phyloP scores from a whole-genome alignment of 30 jellyfish, hydroid and myxozoan genomes.

The Catostylus mosaicus region DNA sequence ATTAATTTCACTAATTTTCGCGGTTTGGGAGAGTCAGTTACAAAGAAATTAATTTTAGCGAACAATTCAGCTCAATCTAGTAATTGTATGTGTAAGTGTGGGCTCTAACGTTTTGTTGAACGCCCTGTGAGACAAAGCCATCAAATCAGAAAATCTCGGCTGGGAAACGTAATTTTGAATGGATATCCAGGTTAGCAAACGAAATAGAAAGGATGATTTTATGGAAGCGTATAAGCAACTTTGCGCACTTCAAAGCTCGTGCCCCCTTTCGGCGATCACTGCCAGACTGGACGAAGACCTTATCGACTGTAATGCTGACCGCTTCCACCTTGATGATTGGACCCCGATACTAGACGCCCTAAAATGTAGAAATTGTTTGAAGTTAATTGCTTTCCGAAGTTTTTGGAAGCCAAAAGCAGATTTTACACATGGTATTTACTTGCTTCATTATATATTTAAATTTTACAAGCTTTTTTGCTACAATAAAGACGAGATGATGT shows the following conservation, averaged over 20 bases:
- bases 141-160: too few relatives aligned
- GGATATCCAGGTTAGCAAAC: too few relatives aligned
- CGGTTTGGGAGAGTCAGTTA: too few relatives aligned
- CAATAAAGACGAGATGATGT: background rate
- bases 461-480: background rate
- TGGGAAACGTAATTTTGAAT: too few relatives aligned
- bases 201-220: conserved; percentile 33
- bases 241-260: conserved; percentile 63
- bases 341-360: conserved; percentile 72
- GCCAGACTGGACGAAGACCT: conserved; percentile 73
- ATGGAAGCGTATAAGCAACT: conserved; percentile 54
- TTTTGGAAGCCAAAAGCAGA: conserved; percentile 66
- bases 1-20: too few relatives aligned
- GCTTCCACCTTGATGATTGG: conserved; percentile 84
- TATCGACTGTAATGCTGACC: conserved; percentile 86
- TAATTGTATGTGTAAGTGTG: too few relatives aligned
- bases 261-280: conserved; percentile 70
- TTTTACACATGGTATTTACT: conserved; percentile 30
- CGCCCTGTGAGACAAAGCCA: too few relatives aligned
- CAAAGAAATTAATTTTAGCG: too few relatives aligned
- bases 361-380: conserved; percentile 52
- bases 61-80: too few relatives aligned
- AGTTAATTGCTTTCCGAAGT: conserved; percentile 74
- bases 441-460: too few relatives aligned
- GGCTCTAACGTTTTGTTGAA: too few relatives aligned